Base-by-base conservation (phyloP, 1,140 invertebrate species). In the Neoseiulus cucumeris region DNA sequence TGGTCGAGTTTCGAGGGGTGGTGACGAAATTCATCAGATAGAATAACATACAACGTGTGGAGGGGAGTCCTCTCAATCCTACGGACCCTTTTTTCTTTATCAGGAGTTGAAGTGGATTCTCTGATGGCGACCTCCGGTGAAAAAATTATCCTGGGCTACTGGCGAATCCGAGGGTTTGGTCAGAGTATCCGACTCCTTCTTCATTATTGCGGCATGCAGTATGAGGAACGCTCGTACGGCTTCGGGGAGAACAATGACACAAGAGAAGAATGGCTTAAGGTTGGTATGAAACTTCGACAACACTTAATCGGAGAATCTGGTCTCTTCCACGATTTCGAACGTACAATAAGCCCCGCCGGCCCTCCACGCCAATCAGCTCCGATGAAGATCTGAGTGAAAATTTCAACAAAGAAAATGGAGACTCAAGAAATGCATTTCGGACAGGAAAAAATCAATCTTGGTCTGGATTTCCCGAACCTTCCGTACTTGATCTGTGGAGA, bases 151-250 rank as follows among this genome's bases (percentile, higher is more conserved):
- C 17, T 59, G 14, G 82, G 79, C 64, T 85, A 86, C 69, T 87
- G 87, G 72, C 77, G 83, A 64, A 70, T 82, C 0, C 82, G 80
- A 68, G 86, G 82, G 59, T 73, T 86, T 12, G 85, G 75, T 1
- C 86, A 90, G 72, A 78, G 84, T 7, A 84, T 86, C 64, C 79
- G 87, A 44, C 83, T 84, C 64, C 71, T 90, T 1, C 73, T 89
- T 0, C 80, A 79, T 44, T 86, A 87, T 74, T 81, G 79, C 6
- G 80, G 77, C 51, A 75, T 83, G 20, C 78, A 82, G 29, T 90
- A 84, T 71, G 83, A 86, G 72, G 87, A 90, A 33, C 72, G 71
- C 25, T 64, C 66, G 6, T 75, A 76, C 64, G 66, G 67, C 44
- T 65, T 64, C 64, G 72, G 72, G 41, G 65, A 67, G 28, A 66